Evolutionary conservation across 2,888 invertebrate species (phyloP), one percentile per base, ranked within the genome.

Genomic region (Flexamia atlantica): DNA sequence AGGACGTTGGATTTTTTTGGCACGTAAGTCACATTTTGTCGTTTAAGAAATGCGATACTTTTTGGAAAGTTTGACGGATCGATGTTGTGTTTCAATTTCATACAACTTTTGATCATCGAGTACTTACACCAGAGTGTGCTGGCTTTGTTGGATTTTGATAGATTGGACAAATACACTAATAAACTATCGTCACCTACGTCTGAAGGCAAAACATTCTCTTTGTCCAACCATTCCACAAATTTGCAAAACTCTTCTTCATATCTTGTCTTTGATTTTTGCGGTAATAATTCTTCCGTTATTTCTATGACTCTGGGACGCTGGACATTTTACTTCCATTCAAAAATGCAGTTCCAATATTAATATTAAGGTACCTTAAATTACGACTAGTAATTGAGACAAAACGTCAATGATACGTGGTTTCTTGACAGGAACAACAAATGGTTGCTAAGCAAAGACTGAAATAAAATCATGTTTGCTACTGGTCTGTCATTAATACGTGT

Each of bases 1-100:
- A 72, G 70, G 2, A 82, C 72, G 25, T 72, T 72, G 1, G 53
- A 53, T 28, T 36, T 82, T 82, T 72, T 82, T 72, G 25, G 72
- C 14, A 46, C 46, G 23, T 82, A 82, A n/a, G 32, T 68, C 0
- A 50, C 25, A 72, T 46, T 50, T n/a, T 32, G 14, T 10, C 36
- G 4, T 32, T 82, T 82, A 72, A 32, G 14, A 20, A 82, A 72
- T 10, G 53, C 40, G 28, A 40, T 42, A 46, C 25, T 25, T 42
- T 82, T 82, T 14, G 20, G 10, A 74, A 72, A 82, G 3, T 82
- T 72, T 10, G 10, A 46, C 17, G n/a, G 10, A 30, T 82, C 82
- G 32, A 82, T 72, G 53, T 72, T 53, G 14, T 72, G 12, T 72
- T 72, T 82, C 2, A 82, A 3, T 46, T 23, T 28, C 20, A 82